A percentile compares a stretch with the other conserved stretches of the same genome.
These are phyloP conservation scores for Rhabdomys pumilio DNA, from an alignment of 2,797 vertebrate species.

Conservation along the genomic window DNA sequence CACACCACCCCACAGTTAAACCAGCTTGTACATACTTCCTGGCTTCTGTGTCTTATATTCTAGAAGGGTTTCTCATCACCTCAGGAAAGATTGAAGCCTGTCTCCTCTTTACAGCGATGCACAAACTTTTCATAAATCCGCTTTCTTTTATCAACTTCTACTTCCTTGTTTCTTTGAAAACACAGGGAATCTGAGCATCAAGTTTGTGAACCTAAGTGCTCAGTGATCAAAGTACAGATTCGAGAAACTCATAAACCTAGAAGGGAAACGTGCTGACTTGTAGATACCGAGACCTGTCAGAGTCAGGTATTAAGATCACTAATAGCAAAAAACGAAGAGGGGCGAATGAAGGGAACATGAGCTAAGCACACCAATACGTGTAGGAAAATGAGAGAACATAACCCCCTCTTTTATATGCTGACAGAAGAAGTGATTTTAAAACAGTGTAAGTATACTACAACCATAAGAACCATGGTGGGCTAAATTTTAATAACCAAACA, in stretches of 20 bases:
- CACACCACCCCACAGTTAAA: not conserved
- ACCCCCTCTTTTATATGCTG: not conserved
- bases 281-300: not conserved
- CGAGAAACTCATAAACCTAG: not conserved
- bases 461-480: not conserved
- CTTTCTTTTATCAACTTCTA: not conserved
- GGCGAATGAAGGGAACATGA: not conserved
- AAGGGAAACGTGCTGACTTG: not conserved
- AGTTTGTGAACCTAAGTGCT: not conserved
- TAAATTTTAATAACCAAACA: not conserved
- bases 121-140: not conserved
- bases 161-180: not conserved
- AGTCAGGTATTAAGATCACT: not conserved
- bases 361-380: not conserved
- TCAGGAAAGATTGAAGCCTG: not conserved
- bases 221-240: not conserved
- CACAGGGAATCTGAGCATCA: not conserved
- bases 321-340: not conserved
- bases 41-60: not conserved
- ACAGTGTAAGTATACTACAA: not conserved
- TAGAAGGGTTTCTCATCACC: accelerated
- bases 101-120: not conserved
- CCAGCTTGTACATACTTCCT: not conserved
- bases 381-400: not conserved
- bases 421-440: not conserved